Base-by-base conservation (phyloP, 2,888 invertebrate species). In the Sinotaia quadrata region DNA sequence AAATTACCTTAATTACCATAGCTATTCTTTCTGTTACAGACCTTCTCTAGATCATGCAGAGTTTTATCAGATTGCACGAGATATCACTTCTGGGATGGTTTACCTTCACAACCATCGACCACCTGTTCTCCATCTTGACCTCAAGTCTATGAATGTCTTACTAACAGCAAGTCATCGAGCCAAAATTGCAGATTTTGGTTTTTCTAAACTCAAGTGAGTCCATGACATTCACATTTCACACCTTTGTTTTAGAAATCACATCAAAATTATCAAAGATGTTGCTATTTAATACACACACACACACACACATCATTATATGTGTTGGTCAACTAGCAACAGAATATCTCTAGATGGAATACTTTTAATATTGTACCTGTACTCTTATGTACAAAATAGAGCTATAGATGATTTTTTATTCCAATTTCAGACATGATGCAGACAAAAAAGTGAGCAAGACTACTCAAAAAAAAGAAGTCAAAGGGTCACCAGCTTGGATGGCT, bases 161-260 rank as follows among this genome's bases (percentile, higher is more conserved):
- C 72, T 86, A 5, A 82, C 80, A 57, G 66, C 76, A 18, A 75
- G 77, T 56, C 71, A 79, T 27, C 62, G 84, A 5, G 87, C 85
- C 12, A 85, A 86, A 69, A 84, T 87, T 56, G 84, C 84, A 10
- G 87, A 86, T 67, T 85, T 86, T 78, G 87, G 87, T n/a, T 85
- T 87, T 71, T 85, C 87, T 7, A 85, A 85, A 75, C 77, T 86
- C 51, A 84, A 82, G 86, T 85, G 75, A 58, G 71, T n/a, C 10
- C 8, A 15, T 15, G 41, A 41, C 10, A 10, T 57, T 57, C 21
- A 8, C 8, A 12, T n/a, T n/a, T n/a, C n/a, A n/a, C n/a, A n/a
- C n/a, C n/a, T n/a, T n/a, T 37, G 18, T 37, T 59, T 18, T 15
- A 37, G 29, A 37, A 59, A 10, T 41, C 37, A 41, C 27, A 59